Evolutionary conservation across 2,113 vertebrate species (phyloP), one percentile per base, ranked within the genome.

Genomic region (Eubucco bourcierii): DNA sequence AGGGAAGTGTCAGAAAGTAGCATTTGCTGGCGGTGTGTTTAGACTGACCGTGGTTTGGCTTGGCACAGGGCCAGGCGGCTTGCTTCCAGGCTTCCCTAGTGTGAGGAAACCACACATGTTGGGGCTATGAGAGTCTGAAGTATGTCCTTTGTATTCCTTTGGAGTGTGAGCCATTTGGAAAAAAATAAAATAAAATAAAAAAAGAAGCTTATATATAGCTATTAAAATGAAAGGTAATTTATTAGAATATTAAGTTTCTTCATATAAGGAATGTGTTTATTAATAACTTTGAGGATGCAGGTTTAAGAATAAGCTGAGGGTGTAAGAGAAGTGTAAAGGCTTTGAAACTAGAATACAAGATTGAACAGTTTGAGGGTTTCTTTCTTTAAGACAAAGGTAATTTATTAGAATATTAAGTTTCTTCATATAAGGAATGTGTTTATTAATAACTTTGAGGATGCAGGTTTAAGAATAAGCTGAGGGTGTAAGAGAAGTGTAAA

Each of bases 21-120:
- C 60, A 3, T 92, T 92, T 88, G 91, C 88, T 39, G 80, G 60
- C 12, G 33, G 83, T 74, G 85, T 95, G 95, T 97, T 98, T 97
- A 97, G 94, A 94, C 91, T 96, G 92, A 87, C 78, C 1, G 0
- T 33, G 80, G 96, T 97, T 98, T 98, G 89, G 60, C 4, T 97
- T 98, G 97, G 98, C 97, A 1, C 24, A 0, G 0, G 68, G 96
- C 97, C 97, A 96, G 88, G 76, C 31, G 16, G 95, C 94, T 95
- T 2, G 4, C 79, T 92, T 97, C 95, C 95, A 97, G 68, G 39
- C 78, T 82, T 93, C 79, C 95, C 89, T 44, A 28, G 88, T 73
- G 85, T 3, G 77, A 96, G 93, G 93, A 98, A 98, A 96, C 93
- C 90, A 94, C 96, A 95, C 94, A 74, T 92, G 82, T 93, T 9